These are phyloP conservation scores for Penaeus monodon DNA, from an alignment of 2,888 invertebrate species.

Conservation along the genomic window DNA sequence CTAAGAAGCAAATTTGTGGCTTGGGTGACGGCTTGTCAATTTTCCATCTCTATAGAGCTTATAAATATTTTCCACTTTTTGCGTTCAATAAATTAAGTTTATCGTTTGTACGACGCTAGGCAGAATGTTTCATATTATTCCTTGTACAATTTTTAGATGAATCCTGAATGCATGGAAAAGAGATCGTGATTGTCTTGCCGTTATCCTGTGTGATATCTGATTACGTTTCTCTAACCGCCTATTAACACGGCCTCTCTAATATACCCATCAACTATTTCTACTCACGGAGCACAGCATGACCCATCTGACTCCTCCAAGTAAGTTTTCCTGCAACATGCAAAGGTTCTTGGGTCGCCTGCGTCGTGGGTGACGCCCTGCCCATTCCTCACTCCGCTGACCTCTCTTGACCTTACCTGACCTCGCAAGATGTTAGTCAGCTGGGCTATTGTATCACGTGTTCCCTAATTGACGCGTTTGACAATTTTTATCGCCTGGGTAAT, in stretches of 20 bases:
- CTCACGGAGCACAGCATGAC: not conserved
- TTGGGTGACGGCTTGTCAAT: too few species aligned
- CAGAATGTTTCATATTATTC: too few species aligned
- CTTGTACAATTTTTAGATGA: too few species aligned
- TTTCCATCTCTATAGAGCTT: too few species aligned
- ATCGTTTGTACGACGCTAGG: too few species aligned
- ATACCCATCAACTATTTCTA: slow-evolving; percentile 8
- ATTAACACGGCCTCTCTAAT: slow-evolving; percentile 1
- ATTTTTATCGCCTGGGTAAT: not conserved
- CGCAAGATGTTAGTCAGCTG: not conserved
- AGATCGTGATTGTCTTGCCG: not conserved
- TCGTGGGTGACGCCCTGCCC: slow-evolving; percentile 32
- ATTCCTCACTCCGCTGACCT: slow-evolving; percentile 19
- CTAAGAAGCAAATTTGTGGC: too few species aligned
- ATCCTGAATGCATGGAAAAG: too few species aligned
- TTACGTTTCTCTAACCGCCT: not conserved
- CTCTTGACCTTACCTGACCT: slow-evolving; percentile 3
- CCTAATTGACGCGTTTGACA: slow-evolving; percentile 25
- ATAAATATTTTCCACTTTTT: too few species aligned
- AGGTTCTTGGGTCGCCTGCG: not conserved
- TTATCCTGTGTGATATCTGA: not conserved
- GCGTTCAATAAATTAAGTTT: too few species aligned
- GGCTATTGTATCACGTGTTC: slow-evolving; percentile 18
- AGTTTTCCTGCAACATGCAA: slow-evolving; percentile 25
- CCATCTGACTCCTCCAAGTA: slow-evolving; percentile 2